Evolutionary conservation across 1,140 invertebrate species (phyloP), one percentile per base, ranked within the genome.

Genomic region (Eulimnadia texana): DNA sequence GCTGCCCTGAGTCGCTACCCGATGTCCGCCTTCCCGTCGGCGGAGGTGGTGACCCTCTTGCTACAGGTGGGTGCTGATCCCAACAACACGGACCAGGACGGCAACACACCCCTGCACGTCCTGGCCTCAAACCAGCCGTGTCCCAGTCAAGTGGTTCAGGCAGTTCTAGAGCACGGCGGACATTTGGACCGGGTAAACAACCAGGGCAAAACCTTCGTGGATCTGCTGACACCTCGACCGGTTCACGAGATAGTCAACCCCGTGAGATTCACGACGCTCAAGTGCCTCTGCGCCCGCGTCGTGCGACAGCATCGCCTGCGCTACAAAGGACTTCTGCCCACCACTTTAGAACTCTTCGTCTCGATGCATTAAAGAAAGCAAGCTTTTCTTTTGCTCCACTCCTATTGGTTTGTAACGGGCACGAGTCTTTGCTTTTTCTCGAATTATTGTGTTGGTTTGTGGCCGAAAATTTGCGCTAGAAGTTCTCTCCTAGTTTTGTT

Each of bases 181-280:
- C 92, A 97, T 73, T 76, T 93, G 56, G 92, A 95, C 74, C 78
- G 81, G n/a, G 82, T 85, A 50, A 94, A 96, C 72, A 77, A 80
- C 64, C 76, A 83, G 42, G 84, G 84, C 20, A 80, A 86, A 65
- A 91, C 86, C 0, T 88, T 90, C 64, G 79, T 83, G 57, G 77
- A 80, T 61, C 70, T 91, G 54, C 70, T 90, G 33, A 75, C 78
- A 50, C 74, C 74, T 60, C 82, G 83, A 67, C 72, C 72, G 55
- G 72, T 83, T 28, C 78, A 81, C 64, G 73, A 83, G 64, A 76
- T 86, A 51, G 78, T 90, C n/a, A 84, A 88, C 71, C 85, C 84
- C 2, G 72, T 90, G n/a, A 81, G 82, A 66, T 86, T 86, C 68
- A 86, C 82, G 25, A 84, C 81, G 55, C 76, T 93, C 59, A 82